phyloP scores from a whole-genome alignment of 1,140 invertebrate genomes.

The Drosophila busckii region DNA sequence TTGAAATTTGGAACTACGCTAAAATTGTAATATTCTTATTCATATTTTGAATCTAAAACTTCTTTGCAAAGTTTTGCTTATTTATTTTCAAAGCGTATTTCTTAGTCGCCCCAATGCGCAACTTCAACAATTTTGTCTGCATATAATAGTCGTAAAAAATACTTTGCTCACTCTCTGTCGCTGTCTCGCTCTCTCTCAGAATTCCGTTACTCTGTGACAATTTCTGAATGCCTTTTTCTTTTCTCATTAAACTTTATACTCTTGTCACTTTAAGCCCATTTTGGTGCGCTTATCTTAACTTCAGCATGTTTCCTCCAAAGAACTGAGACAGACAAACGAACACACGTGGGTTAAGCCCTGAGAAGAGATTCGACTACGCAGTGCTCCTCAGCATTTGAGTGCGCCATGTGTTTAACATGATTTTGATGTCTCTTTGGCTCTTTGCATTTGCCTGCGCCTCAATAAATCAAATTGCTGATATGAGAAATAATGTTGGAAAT shows the following conservation, averaged over 20 bases:
- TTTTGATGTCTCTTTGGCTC: constrained; percentile 43
- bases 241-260: constrained; percentile 57
- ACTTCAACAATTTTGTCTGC: neutral
- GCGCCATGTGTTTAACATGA: constrained; percentile 54
- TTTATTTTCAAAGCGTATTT: no score
- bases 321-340: no score
- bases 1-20: no score
- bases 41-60: no score
- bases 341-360: no score
- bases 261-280: constrained; percentile 49
- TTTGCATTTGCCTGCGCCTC: constrained; percentile 34
- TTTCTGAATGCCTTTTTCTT: constrained; percentile 45
- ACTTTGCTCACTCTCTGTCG: constrained; percentile 1
- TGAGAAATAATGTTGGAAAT: constrained; percentile 23
- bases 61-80: no score
- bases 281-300: constrained; percentile 42
- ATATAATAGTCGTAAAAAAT: constrained; percentile 13
- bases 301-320: no score
- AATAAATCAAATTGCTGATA: constrained; percentile 58
- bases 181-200: constrained; percentile 1
- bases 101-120: neutral
- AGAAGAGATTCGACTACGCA: no score
- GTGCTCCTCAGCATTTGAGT: constrained; percentile 26
- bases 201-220: constrained; percentile 44
- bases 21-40: no score